phyloP scores from a whole-genome alignment of 2,888 invertebrate species.

The Parascotia fuliginaria region DNA sequence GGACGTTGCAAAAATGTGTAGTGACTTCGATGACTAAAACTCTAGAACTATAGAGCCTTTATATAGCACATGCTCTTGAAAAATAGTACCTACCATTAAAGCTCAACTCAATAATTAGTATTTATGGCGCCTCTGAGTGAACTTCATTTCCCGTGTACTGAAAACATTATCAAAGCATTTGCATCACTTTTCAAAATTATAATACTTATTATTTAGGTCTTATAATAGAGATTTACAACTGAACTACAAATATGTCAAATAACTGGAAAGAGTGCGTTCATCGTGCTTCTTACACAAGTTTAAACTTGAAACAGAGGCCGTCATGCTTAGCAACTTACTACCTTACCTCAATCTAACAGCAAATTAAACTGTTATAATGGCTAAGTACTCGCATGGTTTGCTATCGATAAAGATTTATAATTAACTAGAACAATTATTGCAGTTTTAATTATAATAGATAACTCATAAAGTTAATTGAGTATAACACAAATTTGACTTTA shows the following conservation, averaged over 20 bases:
- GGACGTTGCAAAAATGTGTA: no score
- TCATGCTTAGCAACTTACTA: conserved; percentile 6
- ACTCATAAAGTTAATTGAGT: conserved; percentile 10
- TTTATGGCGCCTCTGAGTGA: no score
- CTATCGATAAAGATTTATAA: conserved; percentile 19
- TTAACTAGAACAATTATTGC: conserved; percentile 10
- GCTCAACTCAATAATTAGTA: no score
- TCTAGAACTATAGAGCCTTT: no score
- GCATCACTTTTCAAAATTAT: no score
- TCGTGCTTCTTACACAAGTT: conserved; percentile 5
- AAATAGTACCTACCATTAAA: no score
- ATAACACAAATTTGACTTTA: conserved; percentile 31
- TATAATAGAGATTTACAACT: no score
- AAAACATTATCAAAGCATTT: no score
- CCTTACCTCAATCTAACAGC: conserved; percentile 10
- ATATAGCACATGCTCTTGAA: no score
- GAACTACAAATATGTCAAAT: background rate
- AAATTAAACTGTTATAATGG: conserved; percentile 13
- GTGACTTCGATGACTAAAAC: no score
- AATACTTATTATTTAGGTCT: no score
- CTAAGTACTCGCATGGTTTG: conserved; percentile 6
- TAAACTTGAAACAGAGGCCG: conserved; percentile 14
- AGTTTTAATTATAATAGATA: conserved; percentile 2
- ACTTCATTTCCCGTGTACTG: no score
- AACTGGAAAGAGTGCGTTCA: background rate